phyloP scores from a whole-genome alignment of 2,797 vertebrate species.

The Acrossocheilus wenchowensis region DNA sequence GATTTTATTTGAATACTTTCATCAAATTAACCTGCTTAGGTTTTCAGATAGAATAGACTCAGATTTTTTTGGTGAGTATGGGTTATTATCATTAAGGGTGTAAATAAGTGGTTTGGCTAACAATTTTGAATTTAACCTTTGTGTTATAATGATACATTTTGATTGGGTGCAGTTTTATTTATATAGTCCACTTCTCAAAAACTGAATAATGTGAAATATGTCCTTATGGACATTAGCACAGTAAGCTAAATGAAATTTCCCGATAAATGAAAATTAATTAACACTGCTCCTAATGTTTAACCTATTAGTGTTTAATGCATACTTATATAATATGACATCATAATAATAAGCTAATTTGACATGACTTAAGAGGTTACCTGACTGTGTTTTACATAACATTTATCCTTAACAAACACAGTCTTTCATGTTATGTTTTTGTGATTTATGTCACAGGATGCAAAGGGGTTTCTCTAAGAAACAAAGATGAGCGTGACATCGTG shows the following conservation, averaged over 20 bases:
- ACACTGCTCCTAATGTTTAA: not conserved
- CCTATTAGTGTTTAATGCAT: not conserved
- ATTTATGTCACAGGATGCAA: constrained; percentile 72
- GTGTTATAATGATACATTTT: not conserved
- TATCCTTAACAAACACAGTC: not conserved
- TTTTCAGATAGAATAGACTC: not conserved
- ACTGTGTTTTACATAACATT: not conserved
- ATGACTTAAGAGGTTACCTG: not conserved
- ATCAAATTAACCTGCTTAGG: not conserved
- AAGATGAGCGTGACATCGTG: constrained; percentile 98
- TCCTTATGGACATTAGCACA: not conserved
- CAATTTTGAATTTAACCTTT: not conserved
- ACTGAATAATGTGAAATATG: not conserved
- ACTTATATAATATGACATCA: not conserved
- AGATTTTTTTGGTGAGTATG: not conserved
- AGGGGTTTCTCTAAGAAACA: constrained; percentile 65
- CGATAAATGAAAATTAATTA: not conserved
- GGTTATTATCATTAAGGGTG: not conserved
- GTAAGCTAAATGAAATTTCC: not conserved
- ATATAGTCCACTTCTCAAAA: not conserved
- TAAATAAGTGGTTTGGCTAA: not conserved
- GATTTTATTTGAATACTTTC: not conserved
- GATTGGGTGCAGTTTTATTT: not conserved
- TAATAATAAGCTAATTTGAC: not conserved
- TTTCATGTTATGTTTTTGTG: constrained; percentile 8